These are phyloP conservation scores for Dasyornis broadbenti DNA, from an alignment of 2,113 vertebrate genomes.

Conservation along the genomic window DNA sequence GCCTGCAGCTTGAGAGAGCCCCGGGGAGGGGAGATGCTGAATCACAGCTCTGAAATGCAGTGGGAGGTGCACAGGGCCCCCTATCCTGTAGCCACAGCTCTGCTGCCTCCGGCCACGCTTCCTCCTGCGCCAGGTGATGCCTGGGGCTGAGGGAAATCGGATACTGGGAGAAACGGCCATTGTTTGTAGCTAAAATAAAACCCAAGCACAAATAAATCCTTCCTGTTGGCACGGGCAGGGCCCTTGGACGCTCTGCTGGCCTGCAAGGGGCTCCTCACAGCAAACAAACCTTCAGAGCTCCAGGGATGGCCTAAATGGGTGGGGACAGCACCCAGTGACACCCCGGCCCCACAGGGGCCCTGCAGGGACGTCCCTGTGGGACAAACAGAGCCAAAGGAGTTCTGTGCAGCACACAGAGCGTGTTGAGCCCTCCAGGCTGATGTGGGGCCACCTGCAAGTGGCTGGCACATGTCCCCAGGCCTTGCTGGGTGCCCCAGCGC, in stretches of 20 bases:
- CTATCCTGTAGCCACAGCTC: fast-evolving
- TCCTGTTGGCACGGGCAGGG: constrained; percentile 60
- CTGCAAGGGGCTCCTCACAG: neutral
- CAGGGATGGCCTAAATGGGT: neutral
- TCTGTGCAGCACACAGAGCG: neutral
- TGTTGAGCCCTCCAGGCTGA: neutral
- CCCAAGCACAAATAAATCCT: constrained; percentile 52
- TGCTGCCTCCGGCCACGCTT: neutral
- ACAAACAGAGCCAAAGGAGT: neutral
- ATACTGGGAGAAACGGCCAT: constrained; percentile 25
- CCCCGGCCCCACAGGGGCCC: neutral
- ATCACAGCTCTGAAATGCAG: neutral
- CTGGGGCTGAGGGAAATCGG: neutral
- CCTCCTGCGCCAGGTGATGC: constrained; percentile 40
- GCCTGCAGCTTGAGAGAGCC: neutral
- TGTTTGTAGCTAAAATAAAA: constrained; percentile 71
- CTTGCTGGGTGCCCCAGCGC: fast-evolving
- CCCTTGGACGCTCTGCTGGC: neutral
- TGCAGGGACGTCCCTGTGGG: neutral
- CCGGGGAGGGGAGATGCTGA: neutral
- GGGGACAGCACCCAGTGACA: neutral
- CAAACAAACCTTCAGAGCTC: neutral
- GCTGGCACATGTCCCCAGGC: fast-evolving
- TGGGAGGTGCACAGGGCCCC: neutral
- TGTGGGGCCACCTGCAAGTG: neutral